Evolutionary conservation across 2,797 vertebrate genomes (phyloP), one percentile per base, ranked within the genome.

Genomic region (Limosa lapponica): DNA sequence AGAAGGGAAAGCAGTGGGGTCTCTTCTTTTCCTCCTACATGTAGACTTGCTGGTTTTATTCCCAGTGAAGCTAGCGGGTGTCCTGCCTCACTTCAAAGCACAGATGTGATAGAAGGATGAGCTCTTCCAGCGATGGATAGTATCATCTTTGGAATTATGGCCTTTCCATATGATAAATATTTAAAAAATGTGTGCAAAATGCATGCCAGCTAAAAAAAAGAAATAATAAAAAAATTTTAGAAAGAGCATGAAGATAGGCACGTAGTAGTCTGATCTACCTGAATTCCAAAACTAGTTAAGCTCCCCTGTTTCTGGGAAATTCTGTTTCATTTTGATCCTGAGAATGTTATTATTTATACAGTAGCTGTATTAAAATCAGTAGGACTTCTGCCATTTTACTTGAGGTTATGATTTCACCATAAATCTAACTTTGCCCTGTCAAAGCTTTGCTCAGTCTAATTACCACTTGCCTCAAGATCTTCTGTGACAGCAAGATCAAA

Each of bases 391-490:
- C 55, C 12, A 52, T 59, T 54, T 62, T 89, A 72, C 39, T 82
- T 0, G 14, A 57, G 81, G 55, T 87, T 89, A 58, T 89, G 55
- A 51, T 87, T 96, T 72, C 78, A 55, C 78, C 51, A 41, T 85
- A 70, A 95, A 95, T 80, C 69, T 83, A 80, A 83, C 58, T 71
- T 79, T 81, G 32, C 1, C 1, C 51, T 93, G 84, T 93, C 66
- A 96, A 32, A 93, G 59, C 74, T 84, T 91, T 92, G 51, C 89
- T 82, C 22, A 36, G 73, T 69, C 62, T 87, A 87, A 93, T 92
- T 95, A 55, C 66, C 23, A 30, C 30, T 92, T 94, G 66, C 83
- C 81, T 89, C 39, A 36, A 91, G 78, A 84, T 84, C 43, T 89
- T 58, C 55, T 3, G 0, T 89, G 91, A 91, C 91, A 94, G 81